Base-by-base conservation (phyloP, 2,113 vertebrate species). In the Eolophus roseicapilla region DNA sequence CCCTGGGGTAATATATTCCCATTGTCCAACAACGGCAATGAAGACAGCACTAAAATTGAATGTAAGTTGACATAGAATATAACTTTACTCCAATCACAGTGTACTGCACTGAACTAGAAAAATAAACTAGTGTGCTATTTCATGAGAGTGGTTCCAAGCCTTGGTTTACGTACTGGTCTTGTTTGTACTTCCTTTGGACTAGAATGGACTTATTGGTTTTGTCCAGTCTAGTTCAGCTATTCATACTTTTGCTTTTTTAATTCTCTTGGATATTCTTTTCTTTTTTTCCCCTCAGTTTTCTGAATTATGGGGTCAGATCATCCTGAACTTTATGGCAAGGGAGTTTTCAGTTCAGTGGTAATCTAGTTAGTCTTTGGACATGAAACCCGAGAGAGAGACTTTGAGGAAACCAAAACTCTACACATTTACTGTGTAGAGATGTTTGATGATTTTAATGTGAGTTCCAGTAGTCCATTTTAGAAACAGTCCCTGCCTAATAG, bases 1-100 rank as follows among this genome's bases (percentile, higher is more conserved):
- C 75, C 67, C 79, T 31, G 62, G 75, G 85, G 92, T 97, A 97
- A 97, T 95, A 71, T 92, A 90, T 97, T 90, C 94, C 95, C 79
- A 57, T 71, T 96, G 94, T 77, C 95, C 94, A 84, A 70, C 3
- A 33, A 90, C 68, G 82, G 69, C 86, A 87, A 69, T 63, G 92
- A 97, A 96, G 73, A 85, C 92, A 96, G 75, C 57, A 89, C 53
- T 94, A 87, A 96, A 97, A 96, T 86, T 77, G 88, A 82, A 85
- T 83, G 39, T 92, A 90, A 90, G 78, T 94, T 98, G 97, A 95
- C 93, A 74, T 21, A 69, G 86, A 77, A 78, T 86, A 25, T 80
- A 92, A 93, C 95, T 93, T 76, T n/a, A 13, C 11, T 86, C 41
- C 57, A 68, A 17, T 69, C 24, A 63, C 86, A 87, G 69, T 37